Base-by-base conservation (phyloP, 2,113 vertebrate species). In the Nibea albiflora region DNA sequence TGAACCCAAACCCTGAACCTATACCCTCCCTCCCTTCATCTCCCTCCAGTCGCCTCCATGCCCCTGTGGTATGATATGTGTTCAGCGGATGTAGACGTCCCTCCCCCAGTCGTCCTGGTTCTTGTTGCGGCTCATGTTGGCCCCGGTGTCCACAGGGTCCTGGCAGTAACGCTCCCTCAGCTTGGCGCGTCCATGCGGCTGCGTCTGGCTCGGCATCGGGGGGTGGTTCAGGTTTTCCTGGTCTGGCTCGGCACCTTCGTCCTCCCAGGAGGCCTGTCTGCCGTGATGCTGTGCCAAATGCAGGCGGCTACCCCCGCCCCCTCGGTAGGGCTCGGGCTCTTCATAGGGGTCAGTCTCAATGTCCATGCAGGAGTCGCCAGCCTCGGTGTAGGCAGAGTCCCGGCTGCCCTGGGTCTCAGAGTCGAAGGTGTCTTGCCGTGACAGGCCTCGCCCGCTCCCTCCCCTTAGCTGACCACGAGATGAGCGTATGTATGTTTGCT, bases 361-460 rank as follows among this genome's bases (percentile, higher is more conserved):
- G 96, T 98, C 97, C 95, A 97, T 96, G 93, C 96, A 97, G 81
- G 96, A 97, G 91, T 98, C 96, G 2, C 95, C 96, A 0, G 94
- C 96, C 90, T 99, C 98, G 4, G 96, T 97, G 95, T 97, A 98
- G 88, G 97, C 96, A 0, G 98, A 98, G 90, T 98, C 97, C 62
- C 96, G 95, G 94, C 97, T 96, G 90, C 96, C 98, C 78, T 96
- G 96, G 58, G 96, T 96, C 94, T 98, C 97, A 0, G 95, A 96
- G 91, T 99, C 98, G 70, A 98, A 97, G 68, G 97, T 99, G 94
- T 99, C 98, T 87, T 99, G 97, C 80, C 97, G 94, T 49, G 97
- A 95, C 53, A 98, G 95, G 64, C 95, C 94, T 49, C 96, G 94
- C 42, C 95, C 90, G 1, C 87, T 88, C 3, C 92, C 89, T 1